Evolutionary conservation across 1,140 invertebrate genomes (phyloP), one percentile per base, ranked within the genome.

Genomic region (Drosophila melanica): DNA sequence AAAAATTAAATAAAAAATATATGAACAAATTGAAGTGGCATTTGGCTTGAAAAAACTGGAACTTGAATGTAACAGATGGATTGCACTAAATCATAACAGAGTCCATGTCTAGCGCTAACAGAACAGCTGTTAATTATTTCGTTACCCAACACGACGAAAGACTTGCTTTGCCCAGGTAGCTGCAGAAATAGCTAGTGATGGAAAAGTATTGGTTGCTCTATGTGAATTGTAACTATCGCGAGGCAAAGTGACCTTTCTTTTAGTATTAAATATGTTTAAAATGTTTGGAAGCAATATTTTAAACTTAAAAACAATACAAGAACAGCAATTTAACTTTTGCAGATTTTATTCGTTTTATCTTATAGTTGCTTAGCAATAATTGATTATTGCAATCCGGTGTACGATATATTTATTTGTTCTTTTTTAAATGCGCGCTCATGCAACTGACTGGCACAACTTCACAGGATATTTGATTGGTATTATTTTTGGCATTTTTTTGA

Each of bases 401-500:
- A 35, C 33, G 9, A 35, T 1, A 10, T 8, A 8, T n/a, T 3
- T 27, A 27, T 20, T 45, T 20, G 10, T 4, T 53, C 11, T 11
- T 45, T 58, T 58, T 27, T n/a, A 58, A 44, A 10, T 11, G 7
- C 2, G 14, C 55, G 55, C 55, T 10, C 14, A 58, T 2, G 8
- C n/a, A 3, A 10, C 37, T 4, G 7, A 18, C 1, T 65, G 51
- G 27, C 44, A 65, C 9, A 30, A 12, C 63, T 30, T 2, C 4
- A 12, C 69, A 72, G 69, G 63, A 72, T 59, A 45, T 39, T 14
- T 2, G 3, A 12, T 47, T 42, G 33, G 69, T 67, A 67, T 67
- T 18, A n/a, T 23, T 66, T 66, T 67, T 39, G 48, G 47, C 18
- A 67, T 72, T 73, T 55, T 68, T 67, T 55, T 16, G 35, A 10